Evolutionary conservation across 2,797 vertebrate species (phyloP).

Genomic region (Clarias laeviceps): DNA sequence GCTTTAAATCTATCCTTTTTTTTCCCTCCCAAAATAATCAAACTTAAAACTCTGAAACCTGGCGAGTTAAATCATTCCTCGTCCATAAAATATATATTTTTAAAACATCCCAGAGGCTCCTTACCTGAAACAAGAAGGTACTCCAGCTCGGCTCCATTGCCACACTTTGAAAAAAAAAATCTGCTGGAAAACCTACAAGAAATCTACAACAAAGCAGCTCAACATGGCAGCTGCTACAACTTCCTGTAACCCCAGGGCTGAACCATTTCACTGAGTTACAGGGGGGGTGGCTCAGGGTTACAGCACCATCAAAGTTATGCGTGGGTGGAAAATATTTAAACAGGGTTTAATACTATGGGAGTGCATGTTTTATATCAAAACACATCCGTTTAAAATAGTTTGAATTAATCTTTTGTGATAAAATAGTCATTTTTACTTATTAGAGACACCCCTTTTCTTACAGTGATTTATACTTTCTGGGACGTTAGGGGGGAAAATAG

Average conservation of each 20-base stretch:
- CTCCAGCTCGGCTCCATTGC: slow-evolving; percentile 82
- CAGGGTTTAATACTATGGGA: neutral
- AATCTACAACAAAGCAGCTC: slow-evolving; percentile 81
- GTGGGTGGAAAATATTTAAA: neutral
- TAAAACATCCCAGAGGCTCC: slow-evolving; percentile 59
- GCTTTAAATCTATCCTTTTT: slow-evolving; percentile 65
- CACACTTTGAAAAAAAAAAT: slow-evolving; percentile 57
- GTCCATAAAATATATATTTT: slow-evolving; percentile 19
- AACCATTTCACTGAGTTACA: slow-evolving; percentile 54
- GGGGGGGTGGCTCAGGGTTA: slow-evolving; percentile 53
- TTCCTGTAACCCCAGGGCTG: slow-evolving; percentile 73
- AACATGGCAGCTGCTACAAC: slow-evolving; percentile 77
- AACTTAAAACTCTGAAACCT: slow-evolving; percentile 46
- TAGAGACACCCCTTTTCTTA: slow-evolving; percentile 22
- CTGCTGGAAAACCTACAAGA: slow-evolving; percentile 72
- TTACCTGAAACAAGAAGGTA: slow-evolving; percentile 83
- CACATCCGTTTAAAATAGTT: neutral
- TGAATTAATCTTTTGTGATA: neutral
- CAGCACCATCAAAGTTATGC: neutral
- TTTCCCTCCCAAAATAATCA: slow-evolving; percentile 52
- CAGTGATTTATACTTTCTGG: slow-evolving; percentile 57
- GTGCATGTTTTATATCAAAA: rapidly evolving
- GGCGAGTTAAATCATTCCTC: slow-evolving; percentile 27
- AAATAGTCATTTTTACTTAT: neutral
- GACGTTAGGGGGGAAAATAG: slow-evolving; percentile 59